Base-by-base conservation (phyloP, 2,113 vertebrate species). In the Microcebus murinus region DNA sequence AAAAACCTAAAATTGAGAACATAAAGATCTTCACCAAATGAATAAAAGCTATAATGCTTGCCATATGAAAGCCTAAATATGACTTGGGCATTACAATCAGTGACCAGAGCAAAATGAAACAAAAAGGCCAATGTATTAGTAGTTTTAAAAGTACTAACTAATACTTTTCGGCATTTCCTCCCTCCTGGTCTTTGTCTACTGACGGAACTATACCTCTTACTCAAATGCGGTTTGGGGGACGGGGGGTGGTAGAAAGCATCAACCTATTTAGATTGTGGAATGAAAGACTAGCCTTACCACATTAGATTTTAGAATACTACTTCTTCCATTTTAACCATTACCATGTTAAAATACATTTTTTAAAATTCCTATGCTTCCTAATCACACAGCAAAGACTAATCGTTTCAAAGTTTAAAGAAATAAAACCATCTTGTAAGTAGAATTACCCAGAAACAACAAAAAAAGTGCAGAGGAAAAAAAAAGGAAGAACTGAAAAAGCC, bases 371-470 rank as follows among this genome's bases (percentile, higher is more conserved):
- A 50, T 4, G 42, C 20, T 81, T 76, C 29, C 59, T 36, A 59
- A 80, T 59, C 36, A 73, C 39, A 95, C 36, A 76, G 34, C 18
- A 50, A 57, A 63, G 23, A 87, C 59, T 27, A 91, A 80, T 29
- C 34, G 65, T 36, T 82, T 70, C 52, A 21, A 94, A 92, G 55
- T 96, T 36, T 73, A 79, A 95, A 93, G 21, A 92, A 74, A 90
- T 85, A 76, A 48, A 82, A 67, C 29, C 52, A 94, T 27, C 80
- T 88, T 2, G 1, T 73, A 39, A 76, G 39, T 1, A 76, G 17
- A 82, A 89, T 39, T 70, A 89, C 17, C 31, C 31, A 90, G 50
- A 63, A 80, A 76, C 77, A 57, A 57, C 74, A 82, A 74, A 84
- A 86, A 31, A 80, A 82, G 13, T 59, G n/a, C 31, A 81, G 21